Evolutionary conservation across 2,888 invertebrate genomes (phyloP).

Genomic region (Idaea straminata): DNA sequence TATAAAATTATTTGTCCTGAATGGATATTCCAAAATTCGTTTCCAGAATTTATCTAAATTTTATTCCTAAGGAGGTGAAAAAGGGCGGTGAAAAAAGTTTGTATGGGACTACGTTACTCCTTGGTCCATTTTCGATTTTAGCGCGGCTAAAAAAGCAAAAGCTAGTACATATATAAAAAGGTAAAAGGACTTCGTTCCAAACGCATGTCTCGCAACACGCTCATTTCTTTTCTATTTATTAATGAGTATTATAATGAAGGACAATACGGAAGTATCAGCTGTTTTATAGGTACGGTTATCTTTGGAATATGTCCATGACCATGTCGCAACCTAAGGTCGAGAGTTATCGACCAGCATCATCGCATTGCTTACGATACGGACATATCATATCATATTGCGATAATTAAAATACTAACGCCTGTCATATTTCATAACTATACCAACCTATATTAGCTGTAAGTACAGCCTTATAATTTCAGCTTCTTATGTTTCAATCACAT

Average conservation of each 20-base stretch:
- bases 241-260: background rate
- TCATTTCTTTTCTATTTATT: too few species aligned
- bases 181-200: too few species aligned
- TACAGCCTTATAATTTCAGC: background rate
- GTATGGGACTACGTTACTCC: constrained; percentile 4
- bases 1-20: too few species aligned
- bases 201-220: too few species aligned
- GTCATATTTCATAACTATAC: background rate
- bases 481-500: background rate
- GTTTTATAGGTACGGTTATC: constrained; percentile 39
- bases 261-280: constrained; percentile 35
- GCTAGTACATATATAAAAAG: too few species aligned
- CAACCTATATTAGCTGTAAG: background rate
- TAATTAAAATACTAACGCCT: constrained; percentile 4
- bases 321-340: constrained; percentile 44
- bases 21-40: too few species aligned
- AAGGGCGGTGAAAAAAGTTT: too few species aligned
- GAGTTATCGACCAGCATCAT: constrained; percentile 33
- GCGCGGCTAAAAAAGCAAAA: too few species aligned
- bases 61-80: too few species aligned
- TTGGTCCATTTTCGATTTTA: too few species aligned
- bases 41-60: too few species aligned
- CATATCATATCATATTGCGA: constrained; percentile 8
- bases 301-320: constrained; percentile 45
- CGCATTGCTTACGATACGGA: constrained; percentile 23